Conservation (phyloP, 2,797 vertebrate genomes). For the Brotula barbata region DNA sequence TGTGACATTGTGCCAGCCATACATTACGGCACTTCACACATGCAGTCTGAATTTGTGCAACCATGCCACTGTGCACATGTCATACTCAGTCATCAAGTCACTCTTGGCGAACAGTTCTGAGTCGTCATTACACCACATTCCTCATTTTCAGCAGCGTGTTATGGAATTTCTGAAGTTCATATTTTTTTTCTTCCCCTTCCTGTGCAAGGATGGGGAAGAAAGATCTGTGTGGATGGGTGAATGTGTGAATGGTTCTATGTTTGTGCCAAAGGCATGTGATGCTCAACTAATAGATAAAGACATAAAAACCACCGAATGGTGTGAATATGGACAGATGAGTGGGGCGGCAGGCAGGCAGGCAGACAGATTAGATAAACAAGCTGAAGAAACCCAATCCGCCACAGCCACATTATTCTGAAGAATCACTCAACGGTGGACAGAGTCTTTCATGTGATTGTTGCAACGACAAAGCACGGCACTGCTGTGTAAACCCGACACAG, state of each 20-base stretch:
- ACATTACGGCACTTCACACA: neutral
- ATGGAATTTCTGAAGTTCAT: conserved; percentile 24
- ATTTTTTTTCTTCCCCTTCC: conserved; percentile 5
- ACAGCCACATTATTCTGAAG: conserved; percentile 35
- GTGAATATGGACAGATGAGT: neutral
- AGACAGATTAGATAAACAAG: neutral
- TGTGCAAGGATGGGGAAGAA: conserved; percentile 3
- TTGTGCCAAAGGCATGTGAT: conserved; percentile 37
- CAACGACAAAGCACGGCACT: conserved; percentile 51
- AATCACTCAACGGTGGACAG: conserved; percentile 29
- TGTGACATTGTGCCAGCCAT: conserved; percentile 21
- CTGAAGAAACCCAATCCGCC: neutral
- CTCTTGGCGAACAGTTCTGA: conserved; percentile 9
- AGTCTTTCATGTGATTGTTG: conserved; percentile 36
- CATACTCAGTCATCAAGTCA: conserved; percentile 6
- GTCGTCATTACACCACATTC: conserved; percentile 20
- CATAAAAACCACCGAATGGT: neutral
- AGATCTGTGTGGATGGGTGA: conserved; percentile 21
- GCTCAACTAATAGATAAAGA: conserved; percentile 12
- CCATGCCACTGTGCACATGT: conserved; percentile 9
- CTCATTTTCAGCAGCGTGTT: conserved; percentile 32
- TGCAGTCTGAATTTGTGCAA: conserved; percentile 18
- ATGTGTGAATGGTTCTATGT: conserved; percentile 33
- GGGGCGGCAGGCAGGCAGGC: neutral
- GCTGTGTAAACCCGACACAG: conserved; percentile 46